phyloP scores from a whole-genome alignment of 2,888 invertebrate genomes.

The Nymphalis c-album region DNA sequence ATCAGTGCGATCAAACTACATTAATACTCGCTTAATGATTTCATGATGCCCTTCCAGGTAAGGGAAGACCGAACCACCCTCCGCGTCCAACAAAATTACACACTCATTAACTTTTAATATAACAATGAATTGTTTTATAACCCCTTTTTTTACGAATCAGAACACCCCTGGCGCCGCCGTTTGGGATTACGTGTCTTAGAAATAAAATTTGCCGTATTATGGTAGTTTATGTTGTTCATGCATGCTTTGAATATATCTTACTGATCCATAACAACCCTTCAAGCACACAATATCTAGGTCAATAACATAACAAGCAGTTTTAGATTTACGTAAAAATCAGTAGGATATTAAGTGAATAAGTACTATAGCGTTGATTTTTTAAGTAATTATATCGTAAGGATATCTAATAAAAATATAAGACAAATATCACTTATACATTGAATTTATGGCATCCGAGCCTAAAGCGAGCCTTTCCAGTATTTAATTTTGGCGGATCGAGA shows the following conservation, averaged over 20 bases:
- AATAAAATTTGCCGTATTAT: not conserved
- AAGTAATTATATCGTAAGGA: no score
- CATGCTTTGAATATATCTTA: no score
- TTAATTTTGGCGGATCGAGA: conserved; percentile 72
- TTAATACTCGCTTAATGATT: conserved; percentile 37
- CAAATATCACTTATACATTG: conserved; percentile 51
- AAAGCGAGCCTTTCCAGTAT: conserved; percentile 66
- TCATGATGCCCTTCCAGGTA: conserved; percentile 63
- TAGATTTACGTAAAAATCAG: no score
- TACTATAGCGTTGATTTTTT: no score
- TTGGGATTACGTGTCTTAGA: conserved; percentile 34
- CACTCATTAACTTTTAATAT: conserved; percentile 71
- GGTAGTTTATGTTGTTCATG: no score
- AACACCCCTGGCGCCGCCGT: conserved; percentile 48
- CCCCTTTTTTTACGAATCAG: conserved; percentile 36
- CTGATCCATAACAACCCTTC: not conserved
- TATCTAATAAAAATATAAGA: conserved; percentile 40
- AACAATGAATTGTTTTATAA: conserved; percentile 37
- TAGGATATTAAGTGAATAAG: no score
- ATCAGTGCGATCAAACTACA: conserved; percentile 30
- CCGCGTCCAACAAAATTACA: conserved; percentile 71
- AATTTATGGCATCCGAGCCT: conserved; percentile 71
- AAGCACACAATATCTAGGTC: not conserved
- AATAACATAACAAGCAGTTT: no score
- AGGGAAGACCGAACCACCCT: conserved; percentile 74